Base-by-base conservation (phyloP, 2,797 vertebrate genomes). In the Hydrolagus colliei region DNA sequence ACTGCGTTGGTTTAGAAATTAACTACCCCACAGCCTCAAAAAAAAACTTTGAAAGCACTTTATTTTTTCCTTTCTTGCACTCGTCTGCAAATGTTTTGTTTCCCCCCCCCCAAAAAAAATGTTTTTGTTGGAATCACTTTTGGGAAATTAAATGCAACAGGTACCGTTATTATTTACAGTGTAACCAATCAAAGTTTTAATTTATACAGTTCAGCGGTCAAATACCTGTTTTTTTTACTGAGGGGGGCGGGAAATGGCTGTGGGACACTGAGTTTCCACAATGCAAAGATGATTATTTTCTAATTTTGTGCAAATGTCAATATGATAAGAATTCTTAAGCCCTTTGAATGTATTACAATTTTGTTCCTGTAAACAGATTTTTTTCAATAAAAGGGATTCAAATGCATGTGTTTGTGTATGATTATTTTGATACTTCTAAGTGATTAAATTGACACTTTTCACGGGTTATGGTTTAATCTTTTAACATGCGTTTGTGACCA, bases 361-460 rank as follows among this genome's bases (percentile, higher is more conserved):
- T 67, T 35, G 7, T 75, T 82, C 41, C 41, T 71, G 78, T 67
- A 68, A 41, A 82, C 8, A 35, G 20, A 16, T 32, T 67, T 67
- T 63, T 79, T 32, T 52, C 74, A 76, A 62, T 61, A 80, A 80
- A 67, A 75, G 3, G 14, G 1, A 41, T 80, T 80, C 13, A 32
- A 35, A 16, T 10, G 16, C 11, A 4, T 77, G 41, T 75, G 12
- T 32, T 74, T 52, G 14, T 65, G 27, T 32, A 59, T 82, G 35
- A 82, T 2, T 14, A 68, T 32, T 82, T 79, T 82, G 27, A 82
- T 68, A 67, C 76, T 20, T 68, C 11, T 82, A 65, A 18, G 62
- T 68, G 22, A 82, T 67, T 82, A 82, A 82, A 82, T 67, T 82
- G 67, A 16, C 1, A 67, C 16, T 67, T 82, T 82, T 67, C 18